Conservation (phyloP, 2,888 invertebrate genomes). For the Drosophila pegasa region DNA sequence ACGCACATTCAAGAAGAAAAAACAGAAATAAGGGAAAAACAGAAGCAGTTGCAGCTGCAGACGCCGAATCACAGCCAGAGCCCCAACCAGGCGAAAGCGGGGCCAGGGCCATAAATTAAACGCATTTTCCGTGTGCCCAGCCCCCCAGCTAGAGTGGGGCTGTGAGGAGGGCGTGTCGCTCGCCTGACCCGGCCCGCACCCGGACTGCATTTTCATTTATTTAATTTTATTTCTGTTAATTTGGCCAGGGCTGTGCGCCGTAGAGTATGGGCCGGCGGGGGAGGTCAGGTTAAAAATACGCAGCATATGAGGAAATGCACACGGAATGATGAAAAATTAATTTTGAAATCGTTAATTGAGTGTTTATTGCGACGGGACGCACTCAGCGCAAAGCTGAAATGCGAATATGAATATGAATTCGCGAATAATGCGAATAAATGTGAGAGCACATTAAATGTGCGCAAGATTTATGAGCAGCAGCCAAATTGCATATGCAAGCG, state of each 20-base stretch:
- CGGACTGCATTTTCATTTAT: constrained; percentile 52
- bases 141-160: constrained; percentile 28
- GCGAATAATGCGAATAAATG: constrained; percentile 63
- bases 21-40: neutral
- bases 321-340: constrained; percentile 82
- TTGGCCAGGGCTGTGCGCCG: constrained; percentile 41
- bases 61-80: constrained; percentile 27
- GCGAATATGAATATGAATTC: constrained; percentile 41
- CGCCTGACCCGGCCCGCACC: constrained; percentile 31
- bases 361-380: constrained; percentile 81
- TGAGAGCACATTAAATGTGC: constrained; percentile 62
- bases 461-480: constrained; percentile 64
- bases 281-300: constrained; percentile 59
- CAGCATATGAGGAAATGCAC: constrained; percentile 67
- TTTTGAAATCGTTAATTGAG: constrained; percentile 83
- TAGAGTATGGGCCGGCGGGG: constrained; percentile 17
- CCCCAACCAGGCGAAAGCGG: constrained; percentile 23
- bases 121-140: constrained; percentile 69
- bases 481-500: constrained; percentile 53
- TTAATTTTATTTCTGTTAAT: constrained; percentile 76
- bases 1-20: constrained; percentile 44
- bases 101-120: constrained; percentile 67
- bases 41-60: constrained; percentile 21
- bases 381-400: constrained; percentile 49
- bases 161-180: constrained; percentile 1